phyloP scores from a whole-genome alignment of 2,113 vertebrate species.

The Sylvia atricapilla region DNA sequence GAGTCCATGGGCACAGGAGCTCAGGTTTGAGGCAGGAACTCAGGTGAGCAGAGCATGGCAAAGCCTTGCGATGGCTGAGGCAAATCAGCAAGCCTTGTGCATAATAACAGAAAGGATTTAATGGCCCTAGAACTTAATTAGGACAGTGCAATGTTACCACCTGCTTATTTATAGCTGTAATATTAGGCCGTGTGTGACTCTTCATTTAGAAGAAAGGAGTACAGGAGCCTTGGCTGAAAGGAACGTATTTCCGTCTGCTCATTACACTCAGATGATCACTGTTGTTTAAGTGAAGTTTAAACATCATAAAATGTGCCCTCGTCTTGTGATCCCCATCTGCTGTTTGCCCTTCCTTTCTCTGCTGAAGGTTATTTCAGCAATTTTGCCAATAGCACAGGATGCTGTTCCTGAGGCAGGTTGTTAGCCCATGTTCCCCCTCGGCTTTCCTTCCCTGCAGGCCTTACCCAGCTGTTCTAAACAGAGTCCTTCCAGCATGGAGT shows the following conservation, averaged over 20 bases:
- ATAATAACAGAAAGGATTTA: not conserved
- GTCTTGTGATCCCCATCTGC: constrained; percentile 18
- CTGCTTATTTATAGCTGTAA: not conserved
- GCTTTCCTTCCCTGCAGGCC: not conserved
- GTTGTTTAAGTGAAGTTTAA: not conserved
- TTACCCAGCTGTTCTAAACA: not conserved
- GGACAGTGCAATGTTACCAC: not conserved
- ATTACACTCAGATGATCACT: not conserved
- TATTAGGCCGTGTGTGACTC: not conserved
- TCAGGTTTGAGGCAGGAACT: not conserved
- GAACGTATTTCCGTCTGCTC: constrained; percentile 1
- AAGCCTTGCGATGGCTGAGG: fast-evolving
- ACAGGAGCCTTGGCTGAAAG: not conserved
- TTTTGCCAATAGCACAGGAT: not conserved
- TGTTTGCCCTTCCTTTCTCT: not conserved
- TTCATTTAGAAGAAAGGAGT: not conserved
- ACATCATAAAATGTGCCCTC: not conserved
- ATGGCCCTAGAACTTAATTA: not conserved
- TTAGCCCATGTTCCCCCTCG: fast-evolving
- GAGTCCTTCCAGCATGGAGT: not conserved
- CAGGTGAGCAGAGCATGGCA: fast-evolving
- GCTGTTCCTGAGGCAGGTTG: not conserved
- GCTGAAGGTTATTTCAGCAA: not conserved
- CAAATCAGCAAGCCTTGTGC: not conserved
- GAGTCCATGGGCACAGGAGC: not conserved